Evolutionary conservation across 2,113 vertebrate genomes (phyloP).

Genomic region (Actinemys pallida): DNA sequence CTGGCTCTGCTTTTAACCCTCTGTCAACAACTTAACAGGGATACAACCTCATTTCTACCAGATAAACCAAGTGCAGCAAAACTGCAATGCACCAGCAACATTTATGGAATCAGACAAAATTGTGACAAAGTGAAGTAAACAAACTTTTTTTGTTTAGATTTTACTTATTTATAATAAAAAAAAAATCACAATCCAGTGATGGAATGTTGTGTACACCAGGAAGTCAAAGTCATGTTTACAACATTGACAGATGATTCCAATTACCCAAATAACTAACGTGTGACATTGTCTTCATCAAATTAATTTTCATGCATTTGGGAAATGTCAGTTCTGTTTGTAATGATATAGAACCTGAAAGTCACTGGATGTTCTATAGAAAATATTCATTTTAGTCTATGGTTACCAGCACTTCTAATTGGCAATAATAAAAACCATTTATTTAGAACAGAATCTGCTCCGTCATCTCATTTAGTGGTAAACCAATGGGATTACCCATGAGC

Average conservation of each 20-base stretch:
- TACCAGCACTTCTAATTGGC: background rate
- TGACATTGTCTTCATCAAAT: slow-evolving; percentile 31
- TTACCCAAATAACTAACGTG: slow-evolving; percentile 34
- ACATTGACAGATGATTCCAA: slow-evolving; percentile 38
- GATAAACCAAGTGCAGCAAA: background rate
- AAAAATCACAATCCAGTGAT: background rate
- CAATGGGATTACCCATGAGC: rapidly evolving
- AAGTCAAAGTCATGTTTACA: slow-evolving; percentile 39
- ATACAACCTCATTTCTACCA: background rate
- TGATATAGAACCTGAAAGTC: background rate
- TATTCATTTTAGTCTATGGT: rapidly evolving
- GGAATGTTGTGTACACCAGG: background rate
- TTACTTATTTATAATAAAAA: background rate
- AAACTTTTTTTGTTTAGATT: background rate
- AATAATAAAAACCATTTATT: background rate
- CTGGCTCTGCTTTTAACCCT: background rate
- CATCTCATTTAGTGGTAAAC: background rate
- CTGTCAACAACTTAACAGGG: background rate
- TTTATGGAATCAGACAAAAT: background rate
- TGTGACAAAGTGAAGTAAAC: background rate
- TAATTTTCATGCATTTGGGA: slow-evolving; percentile 13
- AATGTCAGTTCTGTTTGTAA: slow-evolving; percentile 25
- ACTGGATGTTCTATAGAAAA: background rate
- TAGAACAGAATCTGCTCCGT: background rate
- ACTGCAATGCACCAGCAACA: background rate